phyloP scores from a whole-genome alignment of 2,113 vertebrate genomes.

The Struthio camelus region DNA sequence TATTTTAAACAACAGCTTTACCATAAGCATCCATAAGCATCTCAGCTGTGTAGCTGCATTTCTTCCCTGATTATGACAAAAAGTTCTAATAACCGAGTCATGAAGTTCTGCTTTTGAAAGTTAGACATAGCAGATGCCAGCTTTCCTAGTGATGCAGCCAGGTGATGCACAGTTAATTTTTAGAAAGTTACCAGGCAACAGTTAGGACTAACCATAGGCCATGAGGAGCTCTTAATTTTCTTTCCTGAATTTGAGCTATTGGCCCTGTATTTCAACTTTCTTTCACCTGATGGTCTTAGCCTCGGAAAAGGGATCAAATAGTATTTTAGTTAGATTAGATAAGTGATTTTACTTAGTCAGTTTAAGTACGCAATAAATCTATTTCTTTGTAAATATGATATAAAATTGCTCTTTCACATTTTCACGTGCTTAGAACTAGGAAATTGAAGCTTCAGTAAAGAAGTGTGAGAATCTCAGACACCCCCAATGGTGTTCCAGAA shows the following conservation, averaged over 20 bases:
- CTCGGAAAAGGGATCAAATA: not conserved
- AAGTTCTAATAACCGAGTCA: not conserved
- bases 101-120: not conserved
- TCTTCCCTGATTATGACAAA: not conserved
- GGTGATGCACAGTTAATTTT: slow-evolving; percentile 55
- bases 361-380: slow-evolving; percentile 8
- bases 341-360: not conserved
- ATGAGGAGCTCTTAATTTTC: not conserved
- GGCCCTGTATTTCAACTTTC: slow-evolving; percentile 34
- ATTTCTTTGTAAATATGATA: not conserved
- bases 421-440: not conserved
- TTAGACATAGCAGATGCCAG: not conserved
- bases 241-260: not conserved
- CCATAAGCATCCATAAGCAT: not conserved
- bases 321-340: not conserved
- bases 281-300: not conserved
- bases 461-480: not conserved
- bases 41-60: not conserved
- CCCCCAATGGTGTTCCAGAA: not conserved
- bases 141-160: slow-evolving; percentile 44
- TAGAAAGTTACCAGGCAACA: slow-evolving; percentile 67
- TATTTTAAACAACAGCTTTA: not conserved
- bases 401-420: not conserved
- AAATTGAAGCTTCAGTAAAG: not conserved
- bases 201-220: slow-evolving; percentile 47